Evolutionary conservation across 2,113 vertebrate species (phyloP).

Genomic region (Bubalus kerabau): DNA sequence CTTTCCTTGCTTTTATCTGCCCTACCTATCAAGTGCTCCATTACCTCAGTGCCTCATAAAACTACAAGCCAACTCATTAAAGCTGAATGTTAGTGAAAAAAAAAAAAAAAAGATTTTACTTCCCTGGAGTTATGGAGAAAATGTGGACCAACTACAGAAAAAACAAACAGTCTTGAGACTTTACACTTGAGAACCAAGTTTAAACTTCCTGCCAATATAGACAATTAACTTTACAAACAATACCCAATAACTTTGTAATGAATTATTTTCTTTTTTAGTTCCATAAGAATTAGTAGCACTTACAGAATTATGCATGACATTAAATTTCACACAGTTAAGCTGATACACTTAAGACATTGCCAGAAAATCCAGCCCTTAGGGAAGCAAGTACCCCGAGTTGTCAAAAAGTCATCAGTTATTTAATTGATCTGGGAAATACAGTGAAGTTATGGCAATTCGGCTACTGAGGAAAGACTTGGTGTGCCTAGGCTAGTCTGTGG

Average conservation of each 20-base stretch:
- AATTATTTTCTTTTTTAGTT: not conserved
- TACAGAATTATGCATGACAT: conserved; percentile 26
- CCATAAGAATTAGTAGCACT: not conserved
- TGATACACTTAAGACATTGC: not conserved
- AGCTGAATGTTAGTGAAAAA: not conserved
- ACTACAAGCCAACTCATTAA: not conserved
- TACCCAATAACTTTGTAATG: not conserved
- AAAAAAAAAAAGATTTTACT: not conserved
- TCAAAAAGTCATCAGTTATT: conserved; percentile 49
- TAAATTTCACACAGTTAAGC: not conserved
- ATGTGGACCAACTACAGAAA: not conserved
- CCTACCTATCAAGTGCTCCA: rapidly evolving
- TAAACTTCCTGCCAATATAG: not conserved
- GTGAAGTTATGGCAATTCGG: conserved; percentile 4
- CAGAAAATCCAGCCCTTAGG: conserved; percentile 26
- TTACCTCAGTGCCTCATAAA: not conserved
- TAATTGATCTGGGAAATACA: conserved; percentile 8
- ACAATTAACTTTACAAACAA: not conserved
- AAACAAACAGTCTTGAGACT: not conserved
- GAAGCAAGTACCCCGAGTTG: not conserved
- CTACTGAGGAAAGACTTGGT: conserved; percentile 43
- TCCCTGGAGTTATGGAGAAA: not conserved
- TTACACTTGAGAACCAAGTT: not conserved
- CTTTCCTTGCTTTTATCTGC: not conserved
- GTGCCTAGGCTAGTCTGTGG: conserved; percentile 36